A percentile compares a stretch with the other conserved stretches of the same genome.
phyloP scores from a whole-genome alignment of 2,797 vertebrate species.

The Sebastes iracundus region DNA sequence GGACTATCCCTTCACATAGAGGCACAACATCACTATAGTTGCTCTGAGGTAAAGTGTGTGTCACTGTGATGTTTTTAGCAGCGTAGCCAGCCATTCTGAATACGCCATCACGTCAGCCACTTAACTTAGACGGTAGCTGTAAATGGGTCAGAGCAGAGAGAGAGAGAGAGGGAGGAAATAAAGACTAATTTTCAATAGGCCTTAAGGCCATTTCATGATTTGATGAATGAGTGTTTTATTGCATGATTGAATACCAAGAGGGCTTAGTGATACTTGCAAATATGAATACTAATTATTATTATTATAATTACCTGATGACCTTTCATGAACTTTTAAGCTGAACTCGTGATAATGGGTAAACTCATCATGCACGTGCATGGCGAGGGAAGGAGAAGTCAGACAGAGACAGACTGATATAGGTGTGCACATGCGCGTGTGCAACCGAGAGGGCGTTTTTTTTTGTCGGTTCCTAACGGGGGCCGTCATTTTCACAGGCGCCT shows the following conservation, averaged over 20 bases:
- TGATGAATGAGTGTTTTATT: conserved; percentile 31
- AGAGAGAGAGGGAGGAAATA: background rate
- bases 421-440: background rate
- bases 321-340: background rate
- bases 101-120: conserved; percentile 40
- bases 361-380: background rate
- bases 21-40: background rate
- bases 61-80: background rate
- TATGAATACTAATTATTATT: background rate
- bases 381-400: background rate
- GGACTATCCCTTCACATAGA: background rate
- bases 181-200: conserved; percentile 37
- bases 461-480: background rate
- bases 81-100: background rate
- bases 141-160: conserved; percentile 69
- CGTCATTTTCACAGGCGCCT: conserved; percentile 55
- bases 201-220: conserved; percentile 39
- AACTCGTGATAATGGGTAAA: background rate
- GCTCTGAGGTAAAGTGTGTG: background rate
- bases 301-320: conserved; percentile 10
- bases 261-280: conserved; percentile 4
- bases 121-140: conserved; percentile 47
- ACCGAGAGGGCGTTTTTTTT: background rate
- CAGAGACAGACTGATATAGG: background rate
- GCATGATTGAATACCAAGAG: conserved; percentile 1